Conservation (phyloP, 2,888 invertebrate genomes). For the Diabrotica balteata region DNA sequence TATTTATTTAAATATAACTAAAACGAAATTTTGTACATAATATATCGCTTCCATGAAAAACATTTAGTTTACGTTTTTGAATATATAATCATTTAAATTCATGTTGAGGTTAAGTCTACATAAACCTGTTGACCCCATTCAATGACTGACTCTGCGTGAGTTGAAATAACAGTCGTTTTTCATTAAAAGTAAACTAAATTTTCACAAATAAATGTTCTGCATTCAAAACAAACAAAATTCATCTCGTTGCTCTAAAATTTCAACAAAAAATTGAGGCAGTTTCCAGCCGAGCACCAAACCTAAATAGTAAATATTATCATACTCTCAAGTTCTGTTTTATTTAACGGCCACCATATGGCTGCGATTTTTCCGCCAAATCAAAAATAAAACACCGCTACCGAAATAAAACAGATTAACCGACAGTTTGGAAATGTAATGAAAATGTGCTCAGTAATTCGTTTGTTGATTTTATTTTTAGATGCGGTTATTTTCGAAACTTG, state of each 20-base stretch:
- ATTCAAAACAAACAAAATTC: neutral
- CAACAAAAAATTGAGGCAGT: neutral
- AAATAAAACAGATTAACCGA: conserved; percentile 36
- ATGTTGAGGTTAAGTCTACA: no score
- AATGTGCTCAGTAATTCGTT: conserved; percentile 30
- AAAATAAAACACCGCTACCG: conserved; percentile 35
- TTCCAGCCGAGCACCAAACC: conserved; percentile 9
- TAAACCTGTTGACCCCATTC: no score
- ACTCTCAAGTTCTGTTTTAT: conserved; percentile 26
- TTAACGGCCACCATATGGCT: conserved; percentile 31
- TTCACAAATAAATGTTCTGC: neutral
- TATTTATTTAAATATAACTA: no score
- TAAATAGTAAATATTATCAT: conserved; percentile 32
- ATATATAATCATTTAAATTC: no score
- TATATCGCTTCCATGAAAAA: no score
- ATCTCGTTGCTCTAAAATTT: neutral
- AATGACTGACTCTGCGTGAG: no score
- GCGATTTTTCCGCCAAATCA: conserved; percentile 35
- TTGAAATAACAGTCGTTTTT: no score
- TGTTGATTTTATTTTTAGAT: conserved; percentile 25
- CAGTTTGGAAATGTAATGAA: conserved; percentile 36
- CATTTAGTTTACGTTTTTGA: no score
- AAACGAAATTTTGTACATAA: no score
- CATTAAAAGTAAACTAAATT: no score
- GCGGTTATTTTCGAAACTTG: conserved; percentile 36